phyloP scores from a whole-genome alignment of 2,113 vertebrate species.

The Tachysurus vachellii region DNA sequence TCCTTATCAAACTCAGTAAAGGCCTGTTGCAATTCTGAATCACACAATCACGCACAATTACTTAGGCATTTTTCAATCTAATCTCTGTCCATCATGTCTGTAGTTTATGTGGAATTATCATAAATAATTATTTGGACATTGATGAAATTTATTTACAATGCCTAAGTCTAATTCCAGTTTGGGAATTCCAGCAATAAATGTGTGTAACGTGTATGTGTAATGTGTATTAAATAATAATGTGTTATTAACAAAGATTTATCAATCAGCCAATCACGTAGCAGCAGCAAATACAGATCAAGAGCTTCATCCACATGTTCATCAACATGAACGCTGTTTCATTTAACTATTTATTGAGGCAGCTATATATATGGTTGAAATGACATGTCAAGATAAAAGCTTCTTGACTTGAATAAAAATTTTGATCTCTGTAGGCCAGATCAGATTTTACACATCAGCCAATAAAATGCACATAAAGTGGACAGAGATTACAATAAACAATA shows the following conservation, averaged over 20 bases:
- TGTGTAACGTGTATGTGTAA: too few species aligned
- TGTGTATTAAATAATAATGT: too few species aligned
- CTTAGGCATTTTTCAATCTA: not conserved
- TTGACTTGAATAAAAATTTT: too few species aligned
- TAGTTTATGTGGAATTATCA: not conserved
- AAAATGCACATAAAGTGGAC: not conserved
- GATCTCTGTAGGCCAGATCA: not conserved
- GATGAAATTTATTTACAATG: not conserved
- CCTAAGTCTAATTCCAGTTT: not conserved
- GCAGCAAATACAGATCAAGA: not conserved
- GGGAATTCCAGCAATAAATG: not conserved
- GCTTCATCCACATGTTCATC: not conserved
- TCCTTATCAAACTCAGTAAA: conserved; percentile 96
- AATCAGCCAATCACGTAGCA: too few species aligned
- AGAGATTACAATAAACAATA: not conserved
- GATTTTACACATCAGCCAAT: not conserved
- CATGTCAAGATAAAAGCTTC: too few species aligned
- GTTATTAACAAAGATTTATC: too few species aligned
- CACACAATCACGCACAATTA: not conserved
- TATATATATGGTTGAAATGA: too few species aligned
- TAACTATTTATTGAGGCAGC: too few species aligned
- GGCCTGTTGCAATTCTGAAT: conserved; percentile 87
- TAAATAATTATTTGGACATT: not conserved
- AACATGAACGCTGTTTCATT: not conserved
- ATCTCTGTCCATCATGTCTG: not conserved